Percentiles rank a stretch among this genome's conserved stretches.
phyloP scores from a whole-genome alignment of 2,113 vertebrate genomes.

The Tiliqua scincoides region DNA sequence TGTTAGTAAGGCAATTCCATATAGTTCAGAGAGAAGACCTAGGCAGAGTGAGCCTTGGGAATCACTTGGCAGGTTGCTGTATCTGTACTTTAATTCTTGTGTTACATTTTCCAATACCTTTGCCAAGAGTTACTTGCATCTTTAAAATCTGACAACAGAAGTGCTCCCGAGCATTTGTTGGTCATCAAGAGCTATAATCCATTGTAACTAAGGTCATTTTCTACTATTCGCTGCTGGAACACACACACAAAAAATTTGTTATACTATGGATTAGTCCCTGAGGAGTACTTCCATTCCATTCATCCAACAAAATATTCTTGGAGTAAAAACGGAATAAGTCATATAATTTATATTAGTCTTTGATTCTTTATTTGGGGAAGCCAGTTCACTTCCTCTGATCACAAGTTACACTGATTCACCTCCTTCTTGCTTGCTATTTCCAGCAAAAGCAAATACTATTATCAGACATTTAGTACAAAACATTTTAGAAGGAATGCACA shows the following conservation, averaged over 20 bases:
- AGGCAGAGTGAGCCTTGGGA: neutral
- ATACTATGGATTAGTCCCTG: neutral
- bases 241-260: neutral
- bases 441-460: conserved; percentile 4
- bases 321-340: conserved; percentile 17
- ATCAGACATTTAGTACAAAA: neutral
- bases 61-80: no score
- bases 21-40: neutral
- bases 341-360: neutral
- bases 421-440: neutral
- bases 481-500: neutral
- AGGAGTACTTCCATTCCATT: neutral
- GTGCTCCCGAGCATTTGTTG: neutral
- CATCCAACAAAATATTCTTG: neutral
- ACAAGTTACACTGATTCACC: neutral
- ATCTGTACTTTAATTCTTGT: neutral
- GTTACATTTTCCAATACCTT: neutral
- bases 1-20: conserved; percentile 22
- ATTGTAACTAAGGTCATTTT: neutral
- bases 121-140: neutral
- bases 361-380: neutral
- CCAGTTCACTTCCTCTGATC: neutral
- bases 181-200: neutral
- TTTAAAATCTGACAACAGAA: neutral
- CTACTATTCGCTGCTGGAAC: neutral